These are phyloP conservation scores for Coleophora flavipennella DNA, from an alignment of 2,888 invertebrate genomes.

Conservation along the genomic window DNA sequence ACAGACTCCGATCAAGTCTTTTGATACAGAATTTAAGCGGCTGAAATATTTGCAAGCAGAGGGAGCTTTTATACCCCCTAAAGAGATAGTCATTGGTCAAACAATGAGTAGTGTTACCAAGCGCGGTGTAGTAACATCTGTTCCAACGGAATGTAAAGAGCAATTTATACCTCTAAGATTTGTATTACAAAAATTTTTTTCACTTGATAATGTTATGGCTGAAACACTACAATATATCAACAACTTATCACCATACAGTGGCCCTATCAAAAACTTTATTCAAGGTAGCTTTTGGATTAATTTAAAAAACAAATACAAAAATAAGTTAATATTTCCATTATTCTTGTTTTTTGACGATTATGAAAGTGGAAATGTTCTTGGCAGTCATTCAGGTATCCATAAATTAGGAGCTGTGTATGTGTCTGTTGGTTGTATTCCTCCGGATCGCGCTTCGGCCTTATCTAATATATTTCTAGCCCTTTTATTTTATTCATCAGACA, in stretches of 20 bases:
- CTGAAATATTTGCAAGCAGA: background rate
- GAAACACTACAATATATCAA: constrained; percentile 2
- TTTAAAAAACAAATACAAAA: background rate
- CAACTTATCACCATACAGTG: no score
- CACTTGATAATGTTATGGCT: background rate
- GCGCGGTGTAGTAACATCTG: background rate
- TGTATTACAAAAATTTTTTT: background rate
- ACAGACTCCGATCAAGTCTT: background rate
- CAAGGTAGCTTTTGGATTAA: constrained; percentile 1
- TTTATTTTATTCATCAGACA: constrained; percentile 14
- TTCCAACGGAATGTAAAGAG: background rate
- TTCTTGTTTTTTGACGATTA: constrained; percentile 14
- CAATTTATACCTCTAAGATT: background rate
- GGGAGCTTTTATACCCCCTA: constrained; percentile 1
- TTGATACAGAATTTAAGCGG: background rate
- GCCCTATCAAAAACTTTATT: constrained; percentile 1
- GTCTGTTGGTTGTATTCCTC: constrained; percentile 12
- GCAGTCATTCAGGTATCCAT: constrained; percentile 11
- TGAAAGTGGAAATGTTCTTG: constrained; percentile 12
- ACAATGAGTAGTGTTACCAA: background rate
- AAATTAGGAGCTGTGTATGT: constrained; percentile 16
- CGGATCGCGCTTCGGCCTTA: constrained; percentile 6
- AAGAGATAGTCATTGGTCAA: constrained; percentile 2
- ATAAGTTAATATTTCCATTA: constrained; percentile 8
- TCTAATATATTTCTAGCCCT: constrained; percentile 12